Evolutionary conservation across 2,888 invertebrate species (phyloP).

Genomic region (Mesoligia furuncula): DNA sequence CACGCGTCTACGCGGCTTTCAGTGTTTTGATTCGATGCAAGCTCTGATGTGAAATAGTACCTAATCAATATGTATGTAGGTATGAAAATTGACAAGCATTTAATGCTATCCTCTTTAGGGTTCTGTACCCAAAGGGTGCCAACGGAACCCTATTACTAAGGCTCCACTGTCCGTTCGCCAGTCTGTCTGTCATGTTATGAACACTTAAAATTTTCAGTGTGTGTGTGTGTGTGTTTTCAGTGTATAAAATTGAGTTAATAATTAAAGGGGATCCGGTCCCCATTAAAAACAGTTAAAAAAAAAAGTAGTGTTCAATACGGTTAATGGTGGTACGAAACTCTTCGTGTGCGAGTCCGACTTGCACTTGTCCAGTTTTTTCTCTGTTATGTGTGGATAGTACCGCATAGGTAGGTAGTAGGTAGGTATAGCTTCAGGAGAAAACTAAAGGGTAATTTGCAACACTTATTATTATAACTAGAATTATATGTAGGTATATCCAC

Average conservation of each 20-base stretch:
- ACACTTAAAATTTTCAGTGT: too few relatives aligned
- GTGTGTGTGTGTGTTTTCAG: too few relatives aligned
- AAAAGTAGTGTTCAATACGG: neutral
- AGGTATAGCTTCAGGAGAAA: slow-evolving; percentile 22
- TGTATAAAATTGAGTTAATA: too few relatives aligned
- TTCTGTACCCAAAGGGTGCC: neutral
- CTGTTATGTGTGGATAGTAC: slow-evolving; percentile 18
- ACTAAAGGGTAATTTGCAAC: slow-evolving; percentile 41
- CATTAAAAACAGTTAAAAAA: neutral
- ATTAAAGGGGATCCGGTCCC: neutral
- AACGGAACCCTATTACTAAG: too few relatives aligned
- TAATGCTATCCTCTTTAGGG: neutral
- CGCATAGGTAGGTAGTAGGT: neutral
- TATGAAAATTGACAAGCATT: neutral
- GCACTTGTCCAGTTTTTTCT: neutral
- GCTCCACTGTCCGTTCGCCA: neutral
- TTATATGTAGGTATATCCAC: slow-evolving; percentile 34
- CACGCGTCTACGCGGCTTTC: neutral
- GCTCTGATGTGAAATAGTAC: neutral
- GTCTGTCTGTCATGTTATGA: neutral
- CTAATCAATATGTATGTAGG: neutral
- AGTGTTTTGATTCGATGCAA: neutral
- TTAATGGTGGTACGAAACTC: neutral
- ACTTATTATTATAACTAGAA: slow-evolving; percentile 45
- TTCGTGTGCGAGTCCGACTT: neutral